A percentile compares a stretch with the other conserved stretches of the same genome.
Conservation (phyloP, 2,113 vertebrate genomes). For the Marmota flaviventris region DNA sequence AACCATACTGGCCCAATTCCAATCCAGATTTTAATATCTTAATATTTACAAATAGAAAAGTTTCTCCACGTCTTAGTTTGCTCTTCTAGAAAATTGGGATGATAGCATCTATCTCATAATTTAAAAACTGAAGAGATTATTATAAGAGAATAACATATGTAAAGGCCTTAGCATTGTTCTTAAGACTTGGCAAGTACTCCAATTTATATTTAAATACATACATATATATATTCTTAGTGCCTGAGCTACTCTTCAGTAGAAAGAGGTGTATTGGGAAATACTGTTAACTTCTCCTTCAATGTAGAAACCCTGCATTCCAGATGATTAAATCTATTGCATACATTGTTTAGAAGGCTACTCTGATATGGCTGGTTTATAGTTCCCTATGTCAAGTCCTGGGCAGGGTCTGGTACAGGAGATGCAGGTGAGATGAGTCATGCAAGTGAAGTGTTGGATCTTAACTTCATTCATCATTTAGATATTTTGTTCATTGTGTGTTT, state of each 20-base stretch:
- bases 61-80: not conserved
- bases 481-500: not conserved
- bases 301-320: not conserved
- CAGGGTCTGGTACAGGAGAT: not conserved
- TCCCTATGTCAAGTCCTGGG: not conserved
- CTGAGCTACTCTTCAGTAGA: not conserved
- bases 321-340: not conserved
- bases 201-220: not conserved
- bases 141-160: not conserved
- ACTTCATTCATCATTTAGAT: not conserved
- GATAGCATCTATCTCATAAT: not conserved
- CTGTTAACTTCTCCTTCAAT: not conserved
- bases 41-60: not conserved
- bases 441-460: not conserved
- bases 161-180: not conserved
- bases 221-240: not conserved
- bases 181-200: not conserved
- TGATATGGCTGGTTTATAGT: not conserved
- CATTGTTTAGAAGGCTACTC: not conserved
- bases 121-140: not conserved
- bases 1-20: not conserved
- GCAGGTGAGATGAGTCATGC: accelerated
- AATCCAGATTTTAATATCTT: not conserved
- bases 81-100: conserved; percentile 47
- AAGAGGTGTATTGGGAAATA: not conserved